Base-by-base conservation (phyloP, 92 coral and sea anemone genomes). In the Hydrozoanthus gracilis region DNA sequence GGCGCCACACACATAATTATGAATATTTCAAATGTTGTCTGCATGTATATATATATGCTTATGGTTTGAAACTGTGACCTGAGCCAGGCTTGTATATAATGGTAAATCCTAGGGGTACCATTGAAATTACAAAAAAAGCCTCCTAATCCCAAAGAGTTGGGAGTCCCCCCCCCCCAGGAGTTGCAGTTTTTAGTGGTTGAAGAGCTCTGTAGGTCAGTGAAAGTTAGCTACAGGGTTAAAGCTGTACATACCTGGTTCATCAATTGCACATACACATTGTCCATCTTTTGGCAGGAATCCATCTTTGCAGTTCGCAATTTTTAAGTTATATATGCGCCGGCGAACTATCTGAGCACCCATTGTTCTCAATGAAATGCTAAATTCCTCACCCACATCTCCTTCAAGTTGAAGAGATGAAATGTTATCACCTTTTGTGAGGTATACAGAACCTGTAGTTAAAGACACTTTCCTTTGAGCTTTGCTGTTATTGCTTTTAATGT, bases 191-290 rank as follows among this genome's bases (percentile, higher is more conserved):
- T 27, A 27, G 39, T 27, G 39, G 39, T 27, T 27, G 39, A 27
- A 27, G 39, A 27, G 39, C 39, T 27, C 39, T 27, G 39, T 27
- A 27, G 39, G 39, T 2, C 39, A 27, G 39, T 27, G 39, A 27
- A 27, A 27, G 39, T 27, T 0, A 0, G 39, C 39, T 27, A 27
- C 2, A 27, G 39, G 39, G 39, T 27, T 27, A 27, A 27, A 27
- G 39, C 39, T 3, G 5, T 27, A 11, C 73, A 16, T 44, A 76
- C 71, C 76, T 7, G 88, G 27, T 13, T 74, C 83, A 54, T 44
- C 14, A 4, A 83, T 68, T 68, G 89, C 78, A 72, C 99, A 97
- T 8, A 86, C 84, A 82, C 99, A 97, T 44, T 56, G 62, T 4
- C 66, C 74, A 5, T 64, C 67, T 4, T 58, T 6, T 10, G 13